phyloP scores from a whole-genome alignment of 2,888 invertebrate species.

The Alloscopus bannaensis region DNA sequence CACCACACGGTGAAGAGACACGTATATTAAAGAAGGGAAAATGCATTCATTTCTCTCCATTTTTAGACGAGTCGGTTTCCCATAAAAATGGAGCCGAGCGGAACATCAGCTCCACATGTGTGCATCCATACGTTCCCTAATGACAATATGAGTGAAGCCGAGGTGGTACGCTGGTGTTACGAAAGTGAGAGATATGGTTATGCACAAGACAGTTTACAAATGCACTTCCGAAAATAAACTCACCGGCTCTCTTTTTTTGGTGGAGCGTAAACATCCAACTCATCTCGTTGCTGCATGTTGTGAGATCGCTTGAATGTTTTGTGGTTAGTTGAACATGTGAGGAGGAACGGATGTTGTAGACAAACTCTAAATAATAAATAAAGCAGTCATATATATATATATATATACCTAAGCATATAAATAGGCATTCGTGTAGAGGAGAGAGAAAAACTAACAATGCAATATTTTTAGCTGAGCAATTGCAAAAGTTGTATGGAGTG shows the following conservation, averaged over 20 bases:
- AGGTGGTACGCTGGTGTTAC: constrained; percentile 4
- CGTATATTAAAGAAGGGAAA: no score
- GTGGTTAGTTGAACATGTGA: not conserved
- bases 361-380: not conserved
- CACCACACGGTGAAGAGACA: no score
- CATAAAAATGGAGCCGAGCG: no score
- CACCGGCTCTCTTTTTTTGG: constrained; percentile 4
- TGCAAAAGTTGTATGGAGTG: not conserved
- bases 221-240: constrained; percentile 49
- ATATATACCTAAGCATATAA: no score
- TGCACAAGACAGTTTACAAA: constrained; percentile 18
- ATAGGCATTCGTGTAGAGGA: no score
- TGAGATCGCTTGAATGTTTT: not conserved
- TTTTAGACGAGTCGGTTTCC: no score
- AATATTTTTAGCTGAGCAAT: not conserved
- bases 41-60: no score
- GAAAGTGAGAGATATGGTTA: constrained; percentile 17
- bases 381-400: no score
- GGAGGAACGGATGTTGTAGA: not conserved
- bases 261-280: not conserved
- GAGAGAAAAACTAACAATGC: not conserved
- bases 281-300: not conserved
- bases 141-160: no score
- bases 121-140: no score
- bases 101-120: no score